Evolutionary conservation across 2,797 vertebrate genomes (phyloP).

Genomic region (Propithecus deckenii): DNA sequence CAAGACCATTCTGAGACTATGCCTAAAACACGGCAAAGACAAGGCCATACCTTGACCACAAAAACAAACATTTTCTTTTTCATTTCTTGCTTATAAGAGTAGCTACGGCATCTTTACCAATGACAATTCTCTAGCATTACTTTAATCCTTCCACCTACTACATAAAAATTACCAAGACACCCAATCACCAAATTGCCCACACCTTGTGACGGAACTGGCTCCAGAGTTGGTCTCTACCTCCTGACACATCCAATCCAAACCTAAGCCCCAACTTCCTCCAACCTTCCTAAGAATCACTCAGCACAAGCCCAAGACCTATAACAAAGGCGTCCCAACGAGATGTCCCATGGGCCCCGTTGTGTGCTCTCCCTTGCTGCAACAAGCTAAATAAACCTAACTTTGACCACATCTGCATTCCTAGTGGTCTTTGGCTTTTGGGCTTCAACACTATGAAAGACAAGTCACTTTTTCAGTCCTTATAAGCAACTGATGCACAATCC

Average conservation of each 20-base stretch:
- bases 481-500: neutral
- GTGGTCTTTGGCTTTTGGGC: neutral
- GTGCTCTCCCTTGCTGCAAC: neutral
- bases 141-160: neutral
- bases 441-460: neutral
- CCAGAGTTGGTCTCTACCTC: neutral
- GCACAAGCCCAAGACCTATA: neutral
- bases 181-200: neutral
- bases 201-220: neutral
- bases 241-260: neutral
- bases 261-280: neutral
- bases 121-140: neutral
- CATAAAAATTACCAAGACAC: neutral
- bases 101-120: neutral
- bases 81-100: neutral
- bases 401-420: neutral
- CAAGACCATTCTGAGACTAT: neutral
- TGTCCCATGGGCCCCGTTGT: accelerated
- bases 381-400: neutral
- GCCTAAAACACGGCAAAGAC: neutral
- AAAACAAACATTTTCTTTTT: neutral
- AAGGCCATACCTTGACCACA: neutral
- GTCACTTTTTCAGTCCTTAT: neutral
- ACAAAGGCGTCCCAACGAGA: neutral
- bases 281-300: neutral